Base-by-base conservation (phyloP, 2,113 vertebrate genomes). In the Pheucticus melanocephalus region DNA sequence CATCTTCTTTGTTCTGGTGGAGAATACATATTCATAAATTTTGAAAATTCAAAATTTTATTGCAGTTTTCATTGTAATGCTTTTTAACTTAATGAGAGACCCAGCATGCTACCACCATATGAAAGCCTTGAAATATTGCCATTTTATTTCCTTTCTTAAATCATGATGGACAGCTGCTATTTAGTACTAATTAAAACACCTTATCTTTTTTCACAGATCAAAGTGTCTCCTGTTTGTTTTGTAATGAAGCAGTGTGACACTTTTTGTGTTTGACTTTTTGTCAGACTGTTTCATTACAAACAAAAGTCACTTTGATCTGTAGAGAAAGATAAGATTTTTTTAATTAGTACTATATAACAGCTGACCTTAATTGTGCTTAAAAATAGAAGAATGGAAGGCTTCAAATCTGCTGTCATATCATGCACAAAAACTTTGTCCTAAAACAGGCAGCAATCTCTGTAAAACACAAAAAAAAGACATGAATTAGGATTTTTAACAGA, bases 151-250 rank as follows among this genome's bases (percentile, higher is more conserved):
- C 83, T 89, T 95, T 83, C 89, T 84, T 95, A 95, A 95, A 91
- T 94, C 88, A 91, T 84, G 88, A 97, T 57, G 57, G 92, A 91
- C 91, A 89, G 83, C 61, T 89, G 80, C 53, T 95, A 91, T 79
- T 84, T 92, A 79, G 84, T 72, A 92, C 92, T 92, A 92, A 96
- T 95, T 95, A 89, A 95, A 97, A 82, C 86, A 89, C 65, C 93
- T 95, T 96, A 95, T 95, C 89, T 95, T 96, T 96, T 94, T 71
- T 91, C 57, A 82, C 65, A 82, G 96, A 96, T 96, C 96, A 96
- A 95, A 95, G 94, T 87, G 78, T 87, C 95, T 95, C 84, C 83
- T 96, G 95, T 95, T 96, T 96, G 84, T 94, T 96, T 97, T 91
- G 95, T 86, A 96, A 96, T 92, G 89, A 94, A 96, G 70, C 27